A percentile compares a stretch with the other conserved stretches of the same genome.
Evolutionary conservation across 2,797 vertebrate genomes (phyloP).

Genomic region (Propithecus deckenii): DNA sequence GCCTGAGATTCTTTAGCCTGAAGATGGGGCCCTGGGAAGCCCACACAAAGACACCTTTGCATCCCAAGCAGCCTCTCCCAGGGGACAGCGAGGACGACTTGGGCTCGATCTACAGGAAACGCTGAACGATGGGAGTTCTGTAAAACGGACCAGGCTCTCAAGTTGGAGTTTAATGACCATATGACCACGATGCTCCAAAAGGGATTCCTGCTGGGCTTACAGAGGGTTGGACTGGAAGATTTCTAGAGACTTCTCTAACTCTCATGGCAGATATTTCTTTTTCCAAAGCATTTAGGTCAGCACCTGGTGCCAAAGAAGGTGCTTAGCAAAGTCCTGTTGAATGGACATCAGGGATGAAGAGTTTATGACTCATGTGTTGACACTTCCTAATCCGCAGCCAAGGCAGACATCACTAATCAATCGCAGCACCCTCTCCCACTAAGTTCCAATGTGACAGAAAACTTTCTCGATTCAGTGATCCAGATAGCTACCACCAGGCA

Average conservation of each 20-base stretch:
- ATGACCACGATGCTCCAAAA: background rate
- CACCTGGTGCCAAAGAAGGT: conserved; percentile 33
- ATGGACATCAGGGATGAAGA: background rate
- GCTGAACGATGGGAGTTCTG: background rate
- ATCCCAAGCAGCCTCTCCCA: background rate
- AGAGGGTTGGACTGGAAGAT: background rate
- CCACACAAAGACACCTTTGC: background rate
- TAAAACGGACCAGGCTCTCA: background rate
- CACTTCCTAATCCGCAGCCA: background rate
- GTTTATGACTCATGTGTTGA: background rate
- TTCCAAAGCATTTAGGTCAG: conserved; percentile 58
- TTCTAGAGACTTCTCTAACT: background rate
- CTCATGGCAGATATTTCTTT: background rate
- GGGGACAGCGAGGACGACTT: background rate
- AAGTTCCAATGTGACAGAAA: background rate
- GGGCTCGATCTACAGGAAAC: background rate
- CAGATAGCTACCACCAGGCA: background rate
- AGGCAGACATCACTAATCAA: conserved; percentile 2
- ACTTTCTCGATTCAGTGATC: background rate
- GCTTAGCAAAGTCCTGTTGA: background rate
- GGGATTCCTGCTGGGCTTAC: background rate
- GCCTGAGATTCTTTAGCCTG: background rate
- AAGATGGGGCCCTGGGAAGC: background rate
- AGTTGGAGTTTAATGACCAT: background rate
- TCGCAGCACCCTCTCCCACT: background rate